These are phyloP conservation scores for Podotricha telesiphe DNA, from an alignment of 2,888 invertebrate genomes.

Conservation along the genomic window DNA sequence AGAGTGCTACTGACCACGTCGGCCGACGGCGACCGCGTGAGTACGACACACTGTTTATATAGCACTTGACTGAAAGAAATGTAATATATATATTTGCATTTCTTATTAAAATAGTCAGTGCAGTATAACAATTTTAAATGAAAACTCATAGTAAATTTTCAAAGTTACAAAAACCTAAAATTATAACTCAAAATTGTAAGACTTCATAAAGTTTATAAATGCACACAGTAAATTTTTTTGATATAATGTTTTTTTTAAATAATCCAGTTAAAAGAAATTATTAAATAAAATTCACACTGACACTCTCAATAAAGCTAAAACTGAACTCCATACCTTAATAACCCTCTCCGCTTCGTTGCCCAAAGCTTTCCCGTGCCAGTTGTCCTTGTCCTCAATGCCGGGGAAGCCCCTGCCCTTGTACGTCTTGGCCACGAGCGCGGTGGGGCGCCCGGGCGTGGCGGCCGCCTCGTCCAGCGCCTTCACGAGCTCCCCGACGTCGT, in stretches of 20 bases:
- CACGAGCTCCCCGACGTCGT: conserved; percentile 94
- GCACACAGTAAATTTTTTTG: too few relatives aligned
- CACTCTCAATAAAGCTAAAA: too few relatives aligned
- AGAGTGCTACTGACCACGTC: conserved; percentile 19
- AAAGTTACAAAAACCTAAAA: too few relatives aligned
- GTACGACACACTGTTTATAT: conserved; percentile 20
- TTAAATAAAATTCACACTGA: too few relatives aligned
- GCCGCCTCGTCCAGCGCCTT: conserved; percentile 94
- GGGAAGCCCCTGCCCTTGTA: conserved; percentile 96
- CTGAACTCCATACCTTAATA: conserved; percentile 66
- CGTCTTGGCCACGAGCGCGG: conserved; percentile 97
- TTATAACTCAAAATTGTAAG: too few relatives aligned
- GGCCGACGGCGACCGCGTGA: conserved; percentile 15
- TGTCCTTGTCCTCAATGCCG: conserved; percentile 95
- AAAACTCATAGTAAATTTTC: too few relatives aligned
- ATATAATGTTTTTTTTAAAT: too few relatives aligned
- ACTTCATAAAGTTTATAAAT: too few relatives aligned
- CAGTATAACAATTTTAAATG: background rate
- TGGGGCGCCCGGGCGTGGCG: conserved; percentile 90
- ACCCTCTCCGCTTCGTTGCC: conserved; percentile 91
- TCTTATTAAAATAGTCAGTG: background rate
- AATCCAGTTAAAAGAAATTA: too few relatives aligned
- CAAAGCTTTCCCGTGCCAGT: conserved; percentile 99
- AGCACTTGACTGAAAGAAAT: conserved; percentile 4
- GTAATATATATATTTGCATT: background rate